phyloP scores from a whole-genome alignment of 23 tunicate species.

The Halocynthia aurantium region DNA sequence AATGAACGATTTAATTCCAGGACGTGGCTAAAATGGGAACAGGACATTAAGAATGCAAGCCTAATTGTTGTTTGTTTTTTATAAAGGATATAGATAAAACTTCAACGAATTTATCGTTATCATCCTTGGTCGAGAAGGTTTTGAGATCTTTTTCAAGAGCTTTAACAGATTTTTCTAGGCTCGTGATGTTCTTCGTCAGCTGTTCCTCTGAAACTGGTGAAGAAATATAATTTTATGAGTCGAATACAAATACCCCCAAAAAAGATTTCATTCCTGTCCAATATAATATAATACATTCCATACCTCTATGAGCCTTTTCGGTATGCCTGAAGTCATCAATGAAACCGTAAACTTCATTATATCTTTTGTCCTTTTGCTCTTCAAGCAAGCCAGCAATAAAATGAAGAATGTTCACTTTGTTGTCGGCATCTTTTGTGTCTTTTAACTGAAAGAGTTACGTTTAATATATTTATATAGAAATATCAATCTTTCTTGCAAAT shows the following conservation, averaged over 20 bases:
- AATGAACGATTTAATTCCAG: no score
- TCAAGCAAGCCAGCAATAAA: conserved; percentile 80
- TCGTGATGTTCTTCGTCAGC: conserved; percentile 51
- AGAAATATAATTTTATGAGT: background rate
- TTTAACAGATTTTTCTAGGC: conserved; percentile 39
- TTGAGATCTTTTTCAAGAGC: conserved; percentile 63
- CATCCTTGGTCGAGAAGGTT: conserved; percentile 49
- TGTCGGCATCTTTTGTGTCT: conserved; percentile 92
- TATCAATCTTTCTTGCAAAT: background rate
- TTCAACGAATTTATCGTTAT: conserved; percentile 59
- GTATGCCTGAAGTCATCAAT: conserved; percentile 79
- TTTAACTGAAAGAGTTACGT: conserved; percentile 37
- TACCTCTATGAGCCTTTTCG: conserved; percentile 77
- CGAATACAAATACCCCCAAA: background rate
- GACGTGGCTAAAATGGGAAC: no score
- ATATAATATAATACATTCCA: background rate
- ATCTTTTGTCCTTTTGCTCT: conserved; percentile 69
- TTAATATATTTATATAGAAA: background rate
- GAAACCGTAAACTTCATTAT: conserved; percentile 68
- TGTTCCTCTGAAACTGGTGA: conserved; percentile 69
- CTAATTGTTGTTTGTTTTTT: background rate
- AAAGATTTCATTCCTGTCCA: no score
- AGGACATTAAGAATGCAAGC: no score
- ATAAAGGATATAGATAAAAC: conserved; percentile 61
- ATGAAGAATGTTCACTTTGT: conserved; percentile 69